phyloP scores from a whole-genome alignment of 2,797 vertebrate species.

The Spinibarbus caldwelli region DNA sequence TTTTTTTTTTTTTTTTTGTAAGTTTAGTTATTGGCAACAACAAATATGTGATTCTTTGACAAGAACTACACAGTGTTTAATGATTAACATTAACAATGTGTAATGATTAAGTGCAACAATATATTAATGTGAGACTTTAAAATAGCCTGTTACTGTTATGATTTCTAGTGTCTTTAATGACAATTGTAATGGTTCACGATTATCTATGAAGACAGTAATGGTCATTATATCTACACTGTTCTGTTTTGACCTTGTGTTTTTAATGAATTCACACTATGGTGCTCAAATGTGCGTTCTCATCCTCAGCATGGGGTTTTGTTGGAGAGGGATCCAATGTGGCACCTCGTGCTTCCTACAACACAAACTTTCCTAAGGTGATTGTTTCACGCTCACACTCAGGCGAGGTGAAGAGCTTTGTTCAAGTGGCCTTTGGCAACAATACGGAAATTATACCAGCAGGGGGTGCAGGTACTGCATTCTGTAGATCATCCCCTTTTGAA shows the following conservation, averaged over 20 bases:
- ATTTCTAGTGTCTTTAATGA: not conserved
- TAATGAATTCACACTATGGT: not conserved
- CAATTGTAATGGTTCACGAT: not conserved
- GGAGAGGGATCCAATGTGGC: constrained; percentile 86
- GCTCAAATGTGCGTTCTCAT: not conserved
- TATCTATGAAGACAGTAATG: not conserved
- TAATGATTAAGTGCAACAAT: not conserved
- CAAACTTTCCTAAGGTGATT: constrained; percentile 85
- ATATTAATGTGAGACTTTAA: not conserved
- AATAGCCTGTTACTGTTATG: no score
- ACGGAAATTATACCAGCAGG: constrained; percentile 88
- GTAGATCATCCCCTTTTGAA: not conserved
- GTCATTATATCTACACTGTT: not conserved
- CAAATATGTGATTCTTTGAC: not conserved
- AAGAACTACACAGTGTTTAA: not conserved
- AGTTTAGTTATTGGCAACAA: not conserved
- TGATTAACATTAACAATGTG: not conserved
- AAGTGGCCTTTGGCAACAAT: constrained; percentile 88
- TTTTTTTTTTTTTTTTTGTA: no score
- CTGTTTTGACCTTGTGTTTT: not conserved
- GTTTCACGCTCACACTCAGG: constrained; percentile 95
- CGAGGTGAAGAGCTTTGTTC: constrained; percentile 83
- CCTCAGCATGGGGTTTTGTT: constrained; percentile 91
- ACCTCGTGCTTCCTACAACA: constrained; percentile 81
- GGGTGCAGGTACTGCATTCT: constrained; percentile 85